Evolutionary conservation across 2,888 invertebrate species (phyloP).

Genomic region (Aproaerema taeniolella): DNA sequence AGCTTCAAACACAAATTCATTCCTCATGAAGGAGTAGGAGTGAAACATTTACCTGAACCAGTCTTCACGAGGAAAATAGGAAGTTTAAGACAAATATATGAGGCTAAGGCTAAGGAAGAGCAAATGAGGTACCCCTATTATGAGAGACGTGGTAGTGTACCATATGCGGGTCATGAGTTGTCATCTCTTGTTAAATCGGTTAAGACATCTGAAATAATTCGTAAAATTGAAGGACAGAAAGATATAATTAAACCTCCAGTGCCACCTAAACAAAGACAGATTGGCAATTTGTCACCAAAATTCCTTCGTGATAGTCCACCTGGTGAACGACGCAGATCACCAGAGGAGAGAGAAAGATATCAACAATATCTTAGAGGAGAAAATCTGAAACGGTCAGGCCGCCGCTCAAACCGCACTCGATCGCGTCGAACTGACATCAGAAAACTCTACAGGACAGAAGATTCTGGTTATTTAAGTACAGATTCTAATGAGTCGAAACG

Average conservation of each 20-base stretch:
- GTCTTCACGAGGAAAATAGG: slow-evolving; percentile 79
- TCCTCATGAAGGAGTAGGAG: slow-evolving; percentile 39
- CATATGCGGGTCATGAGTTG: slow-evolving; percentile 48
- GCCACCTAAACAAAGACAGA: slow-evolving; percentile 55
- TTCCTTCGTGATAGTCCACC: slow-evolving; percentile 49
- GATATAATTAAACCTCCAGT: slow-evolving; percentile 54
- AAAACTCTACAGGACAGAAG: slow-evolving; percentile 75
- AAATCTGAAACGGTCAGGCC: slow-evolving; percentile 54
- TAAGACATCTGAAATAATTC: slow-evolving; percentile 52
- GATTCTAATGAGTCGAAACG: slow-evolving; percentile 83
- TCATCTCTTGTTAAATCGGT: slow-evolving; percentile 44
- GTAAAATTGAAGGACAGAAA: slow-evolving; percentile 44
- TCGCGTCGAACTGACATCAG: slow-evolving; percentile 58
- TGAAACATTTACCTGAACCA: slow-evolving; percentile 43
- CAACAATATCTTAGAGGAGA: slow-evolving; percentile 48
- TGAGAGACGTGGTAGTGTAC: slow-evolving; percentile 55
- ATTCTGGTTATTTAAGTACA: slow-evolving; percentile 91
- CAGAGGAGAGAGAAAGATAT: slow-evolving; percentile 59
- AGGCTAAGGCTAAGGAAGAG: slow-evolving; percentile 78
- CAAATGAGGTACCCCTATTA: slow-evolving; percentile 38
- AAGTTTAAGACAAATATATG: slow-evolving; percentile 87
- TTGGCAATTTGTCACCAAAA: slow-evolving; percentile 43
- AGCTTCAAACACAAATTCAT: slow-evolving; percentile 81
- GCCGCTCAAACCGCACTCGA: slow-evolving; percentile 58
- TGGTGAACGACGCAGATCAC: slow-evolving; percentile 43